Base-by-base conservation (phyloP, 2,888 invertebrate genomes). In the Dryobotodes eremita region DNA sequence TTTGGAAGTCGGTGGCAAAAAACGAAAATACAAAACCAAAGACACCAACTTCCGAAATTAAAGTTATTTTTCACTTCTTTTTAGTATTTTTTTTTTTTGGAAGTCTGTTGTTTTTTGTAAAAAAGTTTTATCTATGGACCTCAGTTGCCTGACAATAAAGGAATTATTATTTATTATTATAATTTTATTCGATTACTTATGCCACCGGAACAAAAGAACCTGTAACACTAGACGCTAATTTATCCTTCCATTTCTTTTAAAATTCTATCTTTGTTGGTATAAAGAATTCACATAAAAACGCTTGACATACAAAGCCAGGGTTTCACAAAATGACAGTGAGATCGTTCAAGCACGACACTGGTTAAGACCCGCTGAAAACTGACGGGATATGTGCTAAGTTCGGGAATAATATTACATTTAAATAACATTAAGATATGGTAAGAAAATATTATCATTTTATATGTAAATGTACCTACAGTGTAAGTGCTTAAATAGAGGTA, bases 381-480 rank as follows among this genome's bases (percentile, higher is more conserved):
- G 36, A 10, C 48, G 42, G 31, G 64, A 26, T 31, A 62, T 68
- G 68, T 57, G 55, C 31, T 50, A 55, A 48, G 55, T 61, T 68
- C n/a, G 31, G 17, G 53, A 62, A 80, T 31, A 74, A 62, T 31
- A 79, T 59, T n/a, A 59, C n/a, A n/a, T 50, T 71, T 3, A 50
- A 65, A 64, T 11, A 78, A 17, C 20, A 26, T 36, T 23, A 11
- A 20, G 10, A n/a, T 13, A 20, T 48, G 1, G n/a, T 65, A 20
- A 26, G 17, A 53, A 26, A 36, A 62, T 36, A 17, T 46, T 53
- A 4, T 48, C 1, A 26, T 15, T 26, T 55, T 48, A 46, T 65
- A 31, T 17, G 20, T 57, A 31, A 74, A 55, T 55, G 64, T 26
- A 13, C n/a, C n/a, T n/a, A n/a, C 0, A 42, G 3, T 36, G 31